These are phyloP conservation scores for Aurelia sp. DNA, from an alignment of 30 jellyfish, hydroid and myxozoan genomes.

Conservation along the genomic window DNA sequence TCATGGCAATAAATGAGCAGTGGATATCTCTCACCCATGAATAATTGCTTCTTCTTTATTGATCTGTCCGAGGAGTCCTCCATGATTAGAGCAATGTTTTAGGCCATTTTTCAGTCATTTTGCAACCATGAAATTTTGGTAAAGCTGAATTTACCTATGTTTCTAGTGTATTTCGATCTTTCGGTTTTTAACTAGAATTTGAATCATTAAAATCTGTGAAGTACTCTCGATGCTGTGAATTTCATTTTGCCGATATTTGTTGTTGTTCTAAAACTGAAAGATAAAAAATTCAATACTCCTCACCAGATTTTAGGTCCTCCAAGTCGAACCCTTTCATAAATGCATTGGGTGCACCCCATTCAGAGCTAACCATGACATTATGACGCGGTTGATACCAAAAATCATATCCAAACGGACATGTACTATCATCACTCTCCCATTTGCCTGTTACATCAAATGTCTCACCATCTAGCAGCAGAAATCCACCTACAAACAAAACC, in stretches of 20 bases:
- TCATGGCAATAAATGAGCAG: too few species aligned
- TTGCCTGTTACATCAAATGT: slow-evolving; percentile 79
- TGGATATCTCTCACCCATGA: too few species aligned
- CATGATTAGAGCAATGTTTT: too few species aligned
- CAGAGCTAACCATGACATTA: slow-evolving; percentile 91
- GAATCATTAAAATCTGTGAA: too few species aligned
- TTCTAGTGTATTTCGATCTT: too few species aligned
- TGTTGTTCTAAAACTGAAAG: not conserved
- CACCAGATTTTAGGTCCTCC: slow-evolving; percentile 87
- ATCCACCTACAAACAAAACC: slow-evolving; percentile 62
- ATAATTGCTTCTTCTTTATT: not conserved
- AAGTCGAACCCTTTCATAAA: slow-evolving; percentile 83
- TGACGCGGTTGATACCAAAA: slow-evolving; percentile 97
- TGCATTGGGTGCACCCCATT: slow-evolving; percentile 93
- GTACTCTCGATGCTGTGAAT: too few species aligned
- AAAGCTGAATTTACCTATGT: too few species aligned
- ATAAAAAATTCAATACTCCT: not conserved
- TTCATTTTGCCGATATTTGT: too few species aligned
- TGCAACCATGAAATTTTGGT: too few species aligned
- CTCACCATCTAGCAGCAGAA: slow-evolving; percentile 83
- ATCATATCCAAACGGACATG: slow-evolving; percentile 82
- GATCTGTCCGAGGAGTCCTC: not conserved
- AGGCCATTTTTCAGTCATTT: too few species aligned
- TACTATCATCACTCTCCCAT: slow-evolving; percentile 79
- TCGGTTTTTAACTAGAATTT: too few species aligned